These are phyloP conservation scores for Buteo buteo DNA, from an alignment of 2,113 vertebrate genomes.

Conservation along the genomic window DNA sequence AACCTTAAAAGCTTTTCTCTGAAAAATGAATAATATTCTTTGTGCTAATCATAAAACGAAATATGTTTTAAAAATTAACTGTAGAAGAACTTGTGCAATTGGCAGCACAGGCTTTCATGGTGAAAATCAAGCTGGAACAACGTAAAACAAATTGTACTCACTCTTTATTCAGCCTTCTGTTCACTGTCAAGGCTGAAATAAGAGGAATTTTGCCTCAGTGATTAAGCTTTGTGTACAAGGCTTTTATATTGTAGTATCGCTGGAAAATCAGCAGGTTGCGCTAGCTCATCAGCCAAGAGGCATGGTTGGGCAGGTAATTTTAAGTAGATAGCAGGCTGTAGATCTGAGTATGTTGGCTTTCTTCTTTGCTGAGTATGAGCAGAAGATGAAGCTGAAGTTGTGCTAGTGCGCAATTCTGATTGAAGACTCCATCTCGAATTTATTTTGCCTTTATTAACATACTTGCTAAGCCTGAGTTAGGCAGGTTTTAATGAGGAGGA, in stretches of 20 bases:
- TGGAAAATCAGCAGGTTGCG: neutral
- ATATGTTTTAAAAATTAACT: neutral
- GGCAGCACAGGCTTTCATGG: neutral
- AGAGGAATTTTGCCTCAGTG: rapidly evolving
- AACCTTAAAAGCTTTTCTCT: neutral
- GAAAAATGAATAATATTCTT: neutral
- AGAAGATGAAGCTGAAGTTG: neutral
- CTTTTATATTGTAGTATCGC: neutral
- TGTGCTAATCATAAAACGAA: neutral
- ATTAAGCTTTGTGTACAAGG: rapidly evolving
- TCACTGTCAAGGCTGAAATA: rapidly evolving
- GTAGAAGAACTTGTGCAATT: neutral
- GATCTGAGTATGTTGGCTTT: rapidly evolving
- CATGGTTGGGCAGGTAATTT: rapidly evolving
- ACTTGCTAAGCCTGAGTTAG: neutral
- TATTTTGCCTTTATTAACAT: neutral
- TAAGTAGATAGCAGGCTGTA: rapidly evolving
- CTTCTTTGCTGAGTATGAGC: rapidly evolving
- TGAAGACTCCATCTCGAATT: neutral
- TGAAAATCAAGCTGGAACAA: neutral
- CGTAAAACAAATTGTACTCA: rapidly evolving
- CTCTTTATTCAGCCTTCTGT: neutral
- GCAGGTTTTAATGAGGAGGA: neutral
- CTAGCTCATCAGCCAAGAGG: neutral
- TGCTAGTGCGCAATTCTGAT: neutral